Percentiles rank a stretch among this genome's conserved stretches.
Conservation (phyloP, 1,140 invertebrate species). For the Drosophila pectinifera region DNA sequence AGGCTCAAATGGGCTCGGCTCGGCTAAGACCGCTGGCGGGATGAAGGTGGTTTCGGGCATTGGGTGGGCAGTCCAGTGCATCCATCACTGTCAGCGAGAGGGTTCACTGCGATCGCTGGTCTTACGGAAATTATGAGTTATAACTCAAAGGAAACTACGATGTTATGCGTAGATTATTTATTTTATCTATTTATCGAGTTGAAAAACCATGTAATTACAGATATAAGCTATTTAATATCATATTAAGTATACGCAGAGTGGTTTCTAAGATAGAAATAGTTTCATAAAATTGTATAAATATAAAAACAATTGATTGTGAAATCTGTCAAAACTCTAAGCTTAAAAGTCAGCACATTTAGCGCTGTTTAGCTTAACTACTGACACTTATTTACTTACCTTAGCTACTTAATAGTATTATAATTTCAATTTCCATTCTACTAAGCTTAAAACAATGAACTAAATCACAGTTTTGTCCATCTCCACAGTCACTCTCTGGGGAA, state of each 20-base stretch:
- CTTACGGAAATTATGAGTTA: slow-evolving; percentile 13
- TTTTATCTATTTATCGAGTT: neutral
- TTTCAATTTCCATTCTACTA: neutral
- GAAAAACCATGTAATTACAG: neutral
- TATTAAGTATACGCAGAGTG: slow-evolving; percentile 12
- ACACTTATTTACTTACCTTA: neutral
- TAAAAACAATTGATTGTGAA: no score
- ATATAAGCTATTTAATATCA: neutral
- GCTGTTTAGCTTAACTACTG: neutral
- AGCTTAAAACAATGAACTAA: slow-evolving; percentile 1
- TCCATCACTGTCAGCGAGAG: slow-evolving; percentile 35
- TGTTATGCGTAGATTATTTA: neutral
- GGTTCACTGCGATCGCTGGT: slow-evolving; percentile 13
- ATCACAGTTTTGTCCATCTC: neutral
- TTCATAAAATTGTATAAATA: no score
- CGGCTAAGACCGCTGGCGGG: slow-evolving; percentile 12
- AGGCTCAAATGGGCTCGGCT: slow-evolving; percentile 28
- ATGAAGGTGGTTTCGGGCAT: slow-evolving; percentile 31
- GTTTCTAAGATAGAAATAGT: no score
- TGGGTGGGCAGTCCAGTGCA: slow-evolving; percentile 38
- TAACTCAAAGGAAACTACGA: slow-evolving; percentile 2
- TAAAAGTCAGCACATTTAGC: neutral
- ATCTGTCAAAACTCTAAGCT: neutral
- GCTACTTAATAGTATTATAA: neutral
- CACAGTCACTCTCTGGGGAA: neutral